Evolutionary conservation across 2,113 vertebrate species (phyloP), one percentile per base, ranked within the genome.

Genomic region (Thryonomys swinderianus): DNA sequence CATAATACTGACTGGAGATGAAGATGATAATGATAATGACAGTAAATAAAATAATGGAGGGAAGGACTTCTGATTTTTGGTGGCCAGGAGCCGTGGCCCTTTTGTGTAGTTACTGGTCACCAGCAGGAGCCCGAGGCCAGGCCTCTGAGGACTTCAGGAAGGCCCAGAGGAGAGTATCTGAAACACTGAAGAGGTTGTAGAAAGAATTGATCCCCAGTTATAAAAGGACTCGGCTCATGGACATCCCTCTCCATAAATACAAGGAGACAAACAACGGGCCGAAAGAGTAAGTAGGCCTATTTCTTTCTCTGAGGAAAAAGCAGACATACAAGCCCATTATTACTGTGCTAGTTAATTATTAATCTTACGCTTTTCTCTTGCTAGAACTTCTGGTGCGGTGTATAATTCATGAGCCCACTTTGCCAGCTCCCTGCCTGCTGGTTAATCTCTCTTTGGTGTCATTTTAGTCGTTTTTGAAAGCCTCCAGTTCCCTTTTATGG

Each of bases 281-380:
- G 90, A 71, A 92, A 96, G 91, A 96, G 62, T 57, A 94, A 96
- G 93, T 76, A 85, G 92, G 82, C 20, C 32, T 66, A 83, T 96
- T 96, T 96, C 92, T 96, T 96, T 97, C 88, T 40, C 85, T 14
- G 90, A 86, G 95, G 95, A 89, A 94, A 96, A 97, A 91, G 96
- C 80, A 51, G 90, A 95, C 79, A 2, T 92, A 83, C 30, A 57
- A 96, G 94, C 83, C 90, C 93, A 92, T 97, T 97, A 96, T 97
- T 93, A 95, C 93, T 95, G 45, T 73, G 82, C 95, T 97, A 59
- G 92, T 97, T 94, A 98, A 98, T 97, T 96, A 97, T 97, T 97
- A 97, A 97, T 96, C 81, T 80, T 17, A 21, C 23, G 88, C 95
- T 96, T 97, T 92, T 97, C 94, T 96, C 95, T 97, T 90, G 92